These are phyloP conservation scores for Epistrophe grossulariae DNA, from an alignment of 2,888 invertebrate genomes.

Conservation along the genomic window DNA sequence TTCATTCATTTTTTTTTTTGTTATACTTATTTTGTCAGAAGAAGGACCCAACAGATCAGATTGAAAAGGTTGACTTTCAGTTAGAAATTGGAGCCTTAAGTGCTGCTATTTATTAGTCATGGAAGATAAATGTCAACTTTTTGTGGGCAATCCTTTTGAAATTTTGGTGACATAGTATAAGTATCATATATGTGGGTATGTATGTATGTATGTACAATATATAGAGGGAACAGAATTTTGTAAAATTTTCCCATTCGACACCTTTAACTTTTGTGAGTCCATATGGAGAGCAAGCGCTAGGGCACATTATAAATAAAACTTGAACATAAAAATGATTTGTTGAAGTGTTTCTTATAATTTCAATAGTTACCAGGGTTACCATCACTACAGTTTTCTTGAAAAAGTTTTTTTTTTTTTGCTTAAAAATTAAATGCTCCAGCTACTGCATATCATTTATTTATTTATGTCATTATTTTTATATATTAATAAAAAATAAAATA, in stretches of 20 bases:
- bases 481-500: too few species aligned
- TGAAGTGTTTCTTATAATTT: not conserved
- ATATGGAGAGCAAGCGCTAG: not conserved
- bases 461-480: too few species aligned
- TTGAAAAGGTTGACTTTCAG: constrained; percentile 39
- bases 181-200: too few species aligned
- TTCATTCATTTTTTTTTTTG: not conserved
- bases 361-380: not conserved
- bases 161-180: constrained; percentile 16
- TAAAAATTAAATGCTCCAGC: too few species aligned
- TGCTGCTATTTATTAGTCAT: constrained; percentile 60
- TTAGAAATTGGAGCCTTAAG: constrained; percentile 30
- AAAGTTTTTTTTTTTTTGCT: too few species aligned
- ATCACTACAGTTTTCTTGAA: too few species aligned
- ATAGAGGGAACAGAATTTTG: not conserved
- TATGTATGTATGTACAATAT: too few species aligned
- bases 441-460: too few species aligned
- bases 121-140: constrained; percentile 52
- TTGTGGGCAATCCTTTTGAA: constrained; percentile 38
- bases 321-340: constrained; percentile 48
- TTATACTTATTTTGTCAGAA: not conserved
- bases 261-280: not conserved
- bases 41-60: constrained; percentile 24
- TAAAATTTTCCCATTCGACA: constrained; percentile 23
- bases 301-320: constrained; percentile 18